Conservation (phyloP, 2,113 vertebrate genomes). For the Caracal caracal region DNA sequence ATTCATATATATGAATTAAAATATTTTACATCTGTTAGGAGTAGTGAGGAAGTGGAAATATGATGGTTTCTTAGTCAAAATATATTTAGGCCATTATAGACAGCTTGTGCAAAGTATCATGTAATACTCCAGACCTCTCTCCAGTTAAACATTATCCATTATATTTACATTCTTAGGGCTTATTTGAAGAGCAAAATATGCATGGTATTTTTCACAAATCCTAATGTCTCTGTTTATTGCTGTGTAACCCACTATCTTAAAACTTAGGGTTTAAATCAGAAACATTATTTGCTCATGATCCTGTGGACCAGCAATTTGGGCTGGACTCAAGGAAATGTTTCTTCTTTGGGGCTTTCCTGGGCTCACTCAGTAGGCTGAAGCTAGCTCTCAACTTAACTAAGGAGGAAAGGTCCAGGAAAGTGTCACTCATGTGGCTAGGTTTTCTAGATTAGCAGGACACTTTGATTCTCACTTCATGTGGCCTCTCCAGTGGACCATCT, state of each 20-base stretch:
- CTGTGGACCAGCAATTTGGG: neutral
- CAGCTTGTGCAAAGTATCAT: neutral
- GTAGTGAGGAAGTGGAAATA: neutral
- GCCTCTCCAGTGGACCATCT: no score
- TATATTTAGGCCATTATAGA: neutral
- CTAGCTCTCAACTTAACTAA: neutral
- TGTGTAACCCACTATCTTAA: neutral
- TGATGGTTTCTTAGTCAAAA: neutral
- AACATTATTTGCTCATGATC: neutral
- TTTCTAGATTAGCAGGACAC: neutral
- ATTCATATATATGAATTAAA: no score
- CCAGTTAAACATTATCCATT: neutral
- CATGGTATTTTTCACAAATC: neutral
- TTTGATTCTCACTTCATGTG: neutral
- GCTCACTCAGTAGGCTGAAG: neutral
- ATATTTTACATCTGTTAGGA: neutral
- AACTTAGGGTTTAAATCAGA: neutral
- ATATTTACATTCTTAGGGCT: neutral
- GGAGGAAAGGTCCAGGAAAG: neutral
- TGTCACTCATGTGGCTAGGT: neutral
- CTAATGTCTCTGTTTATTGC: neutral
- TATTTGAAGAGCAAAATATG: neutral
- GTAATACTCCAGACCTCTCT: neutral
- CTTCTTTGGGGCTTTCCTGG: neutral
- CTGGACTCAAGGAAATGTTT: neutral